phyloP scores from a whole-genome alignment of 1,140 invertebrate genomes.

The Lineus longissimus region DNA sequence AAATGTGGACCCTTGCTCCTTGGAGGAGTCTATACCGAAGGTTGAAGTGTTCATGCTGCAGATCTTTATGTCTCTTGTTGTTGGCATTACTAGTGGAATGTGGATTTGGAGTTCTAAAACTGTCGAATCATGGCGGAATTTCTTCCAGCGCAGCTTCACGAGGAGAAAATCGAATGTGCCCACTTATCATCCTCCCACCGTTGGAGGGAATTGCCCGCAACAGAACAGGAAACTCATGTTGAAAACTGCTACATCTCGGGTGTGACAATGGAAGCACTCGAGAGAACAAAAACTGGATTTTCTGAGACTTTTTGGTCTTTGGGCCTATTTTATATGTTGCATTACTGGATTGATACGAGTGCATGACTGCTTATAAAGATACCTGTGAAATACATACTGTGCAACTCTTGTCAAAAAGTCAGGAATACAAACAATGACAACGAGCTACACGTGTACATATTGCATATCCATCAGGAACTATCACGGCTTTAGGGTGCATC shows the following conservation, averaged over 20 bases:
- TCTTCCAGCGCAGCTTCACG: conserved; percentile 40
- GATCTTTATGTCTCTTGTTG: conserved; percentile 58
- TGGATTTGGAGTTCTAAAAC: conserved; percentile 54
- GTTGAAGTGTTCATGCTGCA: conserved; percentile 63
- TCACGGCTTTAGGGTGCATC: no score
- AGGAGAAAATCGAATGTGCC: conserved; percentile 34
- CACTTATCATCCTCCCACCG: not conserved
- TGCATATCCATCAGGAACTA: no score
- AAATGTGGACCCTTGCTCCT: conserved; percentile 32
- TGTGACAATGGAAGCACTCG: not conserved
- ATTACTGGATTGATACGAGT: no score
- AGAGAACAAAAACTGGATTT: no score
- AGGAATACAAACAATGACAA: no score
- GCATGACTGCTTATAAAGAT: no score
- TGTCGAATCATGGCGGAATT: conserved; percentile 45
- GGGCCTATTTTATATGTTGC: no score
- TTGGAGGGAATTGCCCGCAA: not conserved
- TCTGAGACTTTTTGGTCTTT: no score
- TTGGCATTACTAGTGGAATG: conserved; percentile 60
- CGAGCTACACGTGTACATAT: no score
- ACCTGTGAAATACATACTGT: no score
- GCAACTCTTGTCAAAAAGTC: no score
- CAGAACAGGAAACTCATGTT: not conserved
- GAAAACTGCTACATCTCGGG: not conserved
- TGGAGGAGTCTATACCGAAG: conserved; percentile 50